Percentiles rank a stretch among this genome's conserved stretches.
Evolutionary conservation across 2,888 invertebrate genomes (phyloP).

Genomic region (Spodoptera littoralis): DNA sequence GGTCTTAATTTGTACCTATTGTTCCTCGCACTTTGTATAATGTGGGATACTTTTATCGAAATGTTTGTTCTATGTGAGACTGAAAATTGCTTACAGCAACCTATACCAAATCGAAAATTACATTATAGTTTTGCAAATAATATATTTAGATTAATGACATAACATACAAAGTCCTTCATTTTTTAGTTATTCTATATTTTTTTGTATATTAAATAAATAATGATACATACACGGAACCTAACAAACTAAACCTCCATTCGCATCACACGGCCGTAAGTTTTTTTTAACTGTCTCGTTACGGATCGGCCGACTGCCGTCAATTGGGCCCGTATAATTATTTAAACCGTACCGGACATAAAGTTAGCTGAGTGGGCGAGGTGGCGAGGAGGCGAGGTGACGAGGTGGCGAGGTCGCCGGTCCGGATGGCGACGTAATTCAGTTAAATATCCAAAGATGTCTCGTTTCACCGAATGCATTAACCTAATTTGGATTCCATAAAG

Average conservation of each 20-base stretch:
- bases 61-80: no score
- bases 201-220: not conserved
- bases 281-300: slow-evolving; percentile 24
- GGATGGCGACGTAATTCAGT: slow-evolving; percentile 19
- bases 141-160: no score
- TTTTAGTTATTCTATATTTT: no score
- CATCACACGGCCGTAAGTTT: not conserved
- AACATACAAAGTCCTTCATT: no score
- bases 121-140: no score
- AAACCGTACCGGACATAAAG: slow-evolving; percentile 30
- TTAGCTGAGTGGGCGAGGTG: slow-evolving; percentile 10
- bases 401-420: not conserved
- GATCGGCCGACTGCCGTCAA: slow-evolving; percentile 2
- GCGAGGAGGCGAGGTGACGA: not conserved
- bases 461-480: slow-evolving; percentile 34
- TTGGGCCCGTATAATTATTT: slow-evolving; percentile 28
- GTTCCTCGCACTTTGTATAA: no score
- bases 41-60: no score
- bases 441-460: slow-evolving; percentile 31
- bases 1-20: no score
- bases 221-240: slow-evolving; percentile 11
- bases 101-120: no score
- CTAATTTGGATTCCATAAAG: slow-evolving; percentile 28
- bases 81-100: no score
- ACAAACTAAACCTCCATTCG: not conserved